A percentile compares a stretch with the other conserved stretches of the same genome.
Evolutionary conservation across 2,113 vertebrate genomes (phyloP).

Genomic region (Ancistrus triradiatus): DNA sequence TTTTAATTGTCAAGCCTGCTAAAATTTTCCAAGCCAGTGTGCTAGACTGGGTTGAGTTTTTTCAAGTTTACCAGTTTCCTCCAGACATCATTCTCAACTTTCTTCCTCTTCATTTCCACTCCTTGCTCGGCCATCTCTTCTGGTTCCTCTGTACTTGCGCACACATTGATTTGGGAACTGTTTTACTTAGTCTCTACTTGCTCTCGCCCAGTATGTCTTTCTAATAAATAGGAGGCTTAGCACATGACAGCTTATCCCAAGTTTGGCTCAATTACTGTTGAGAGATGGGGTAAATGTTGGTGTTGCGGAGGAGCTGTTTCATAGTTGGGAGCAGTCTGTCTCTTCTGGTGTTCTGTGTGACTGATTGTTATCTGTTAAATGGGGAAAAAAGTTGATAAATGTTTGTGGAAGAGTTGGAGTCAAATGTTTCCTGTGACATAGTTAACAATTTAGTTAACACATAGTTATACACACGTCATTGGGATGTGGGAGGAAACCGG

Average conservation of each 20-base stretch:
- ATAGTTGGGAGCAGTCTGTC: constrained; percentile 78
- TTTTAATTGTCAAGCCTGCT: constrained; percentile 97
- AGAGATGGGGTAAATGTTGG: constrained; percentile 63
- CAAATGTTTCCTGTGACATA: too few species aligned
- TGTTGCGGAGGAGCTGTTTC: too few species aligned
- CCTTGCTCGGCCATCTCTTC: constrained; percentile 52
- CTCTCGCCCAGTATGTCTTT: constrained; percentile 58
- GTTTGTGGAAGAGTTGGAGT: neutral
- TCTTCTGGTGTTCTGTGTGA: constrained; percentile 51
- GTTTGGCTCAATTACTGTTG: constrained; percentile 76
- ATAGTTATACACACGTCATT: too few species aligned
- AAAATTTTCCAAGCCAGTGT: constrained; percentile 89
- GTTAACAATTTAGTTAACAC: too few species aligned
- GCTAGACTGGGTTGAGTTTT: constrained; percentile 66
- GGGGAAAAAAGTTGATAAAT: too few species aligned
- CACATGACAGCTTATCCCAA: constrained; percentile 73
- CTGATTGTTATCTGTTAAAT: too few species aligned
- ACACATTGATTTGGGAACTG: constrained; percentile 52
- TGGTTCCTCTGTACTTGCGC: constrained; percentile 59
- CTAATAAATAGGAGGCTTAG: too few species aligned
- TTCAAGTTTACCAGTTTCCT: constrained; percentile 9
- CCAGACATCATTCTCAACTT: constrained; percentile 29
- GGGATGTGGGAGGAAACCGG: too few species aligned
- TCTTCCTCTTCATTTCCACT: constrained; percentile 46
- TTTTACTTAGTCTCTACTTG: constrained; percentile 41